Conservation (phyloP, 2,888 invertebrate genomes). For the Lasioglossum oenotherae region DNA sequence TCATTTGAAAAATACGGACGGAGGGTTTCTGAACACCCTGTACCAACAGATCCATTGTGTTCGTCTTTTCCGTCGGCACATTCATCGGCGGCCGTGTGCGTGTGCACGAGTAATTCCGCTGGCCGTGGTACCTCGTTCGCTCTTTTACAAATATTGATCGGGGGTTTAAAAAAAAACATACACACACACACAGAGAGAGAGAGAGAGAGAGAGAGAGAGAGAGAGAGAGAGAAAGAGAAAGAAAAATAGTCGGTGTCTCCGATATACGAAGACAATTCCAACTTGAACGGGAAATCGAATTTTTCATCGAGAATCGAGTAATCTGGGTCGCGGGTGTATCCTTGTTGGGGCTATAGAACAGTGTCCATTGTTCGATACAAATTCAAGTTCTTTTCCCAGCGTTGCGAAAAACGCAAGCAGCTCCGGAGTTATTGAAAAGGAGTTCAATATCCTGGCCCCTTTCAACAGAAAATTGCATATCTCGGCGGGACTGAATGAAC, state of each 20-base stretch:
- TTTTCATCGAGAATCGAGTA: conserved; percentile 35
- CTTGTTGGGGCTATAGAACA: conserved; percentile 34
- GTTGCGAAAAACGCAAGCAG: conserved; percentile 19
- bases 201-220: too few species aligned
- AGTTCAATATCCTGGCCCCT: conserved; percentile 36
- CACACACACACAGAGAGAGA: background rate
- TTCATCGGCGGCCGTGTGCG: background rate
- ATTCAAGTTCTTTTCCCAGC: conserved; percentile 24
- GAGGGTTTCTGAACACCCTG: background rate
- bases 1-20: background rate
- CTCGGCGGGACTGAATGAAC: conserved; percentile 9
- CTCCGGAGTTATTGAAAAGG: conserved; percentile 34
- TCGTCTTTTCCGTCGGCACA: conserved; percentile 11
- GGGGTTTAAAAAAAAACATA: background rate
- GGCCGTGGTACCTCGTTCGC: conserved; percentile 31
- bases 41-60: background rate
- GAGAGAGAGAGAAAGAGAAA: conserved; percentile 5
- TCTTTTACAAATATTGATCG: conserved; percentile 54
- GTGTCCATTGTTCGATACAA: conserved; percentile 47
- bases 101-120: conserved; percentile 34
- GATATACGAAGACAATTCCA: conserved; percentile 37
- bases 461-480: conserved; percentile 36
- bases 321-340: conserved; percentile 35
- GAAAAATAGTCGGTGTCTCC: conserved; percentile 35
- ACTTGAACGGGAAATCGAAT: conserved; percentile 33